Conservation (phyloP, 2,113 vertebrate species). For the Mixornis gularis region DNA sequence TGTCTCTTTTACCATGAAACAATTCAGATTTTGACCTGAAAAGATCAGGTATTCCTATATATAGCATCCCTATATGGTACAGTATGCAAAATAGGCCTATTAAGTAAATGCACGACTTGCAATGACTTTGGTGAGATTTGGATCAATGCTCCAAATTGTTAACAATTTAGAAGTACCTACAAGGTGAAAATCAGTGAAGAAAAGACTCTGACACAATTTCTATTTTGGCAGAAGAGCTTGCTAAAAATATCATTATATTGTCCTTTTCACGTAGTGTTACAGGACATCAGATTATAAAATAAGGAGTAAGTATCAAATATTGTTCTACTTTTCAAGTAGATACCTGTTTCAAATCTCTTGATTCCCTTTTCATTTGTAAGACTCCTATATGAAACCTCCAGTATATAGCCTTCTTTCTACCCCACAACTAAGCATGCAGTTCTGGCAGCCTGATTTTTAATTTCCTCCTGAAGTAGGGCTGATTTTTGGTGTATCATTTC, state of each 20-base stretch:
- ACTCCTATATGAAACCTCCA: neutral
- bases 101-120: constrained; percentile 20
- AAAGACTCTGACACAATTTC: constrained; percentile 42
- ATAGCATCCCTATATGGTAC: neutral
- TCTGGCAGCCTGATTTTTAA: neutral
- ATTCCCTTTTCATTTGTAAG: neutral
- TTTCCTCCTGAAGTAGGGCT: neutral
- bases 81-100: constrained; percentile 5
- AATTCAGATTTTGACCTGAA: constrained; percentile 15
- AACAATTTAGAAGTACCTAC: constrained; percentile 25
- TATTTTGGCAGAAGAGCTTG: constrained; percentile 6
- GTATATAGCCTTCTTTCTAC: neutral
- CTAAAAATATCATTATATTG: constrained; percentile 40
- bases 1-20: neutral
- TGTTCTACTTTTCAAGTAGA: neutral
- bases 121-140: constrained; percentile 34
- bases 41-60: neutral
- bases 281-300: constrained; percentile 39
- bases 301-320: neutral
- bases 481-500: neutral
- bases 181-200: constrained; percentile 47
- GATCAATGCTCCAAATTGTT: constrained; percentile 45
- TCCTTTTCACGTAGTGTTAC: constrained; percentile 12
- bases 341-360: neutral
- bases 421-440: neutral